These are phyloP conservation scores for Limnothrissa miodon DNA, from an alignment of 2,113 vertebrate genomes.

Conservation along the genomic window DNA sequence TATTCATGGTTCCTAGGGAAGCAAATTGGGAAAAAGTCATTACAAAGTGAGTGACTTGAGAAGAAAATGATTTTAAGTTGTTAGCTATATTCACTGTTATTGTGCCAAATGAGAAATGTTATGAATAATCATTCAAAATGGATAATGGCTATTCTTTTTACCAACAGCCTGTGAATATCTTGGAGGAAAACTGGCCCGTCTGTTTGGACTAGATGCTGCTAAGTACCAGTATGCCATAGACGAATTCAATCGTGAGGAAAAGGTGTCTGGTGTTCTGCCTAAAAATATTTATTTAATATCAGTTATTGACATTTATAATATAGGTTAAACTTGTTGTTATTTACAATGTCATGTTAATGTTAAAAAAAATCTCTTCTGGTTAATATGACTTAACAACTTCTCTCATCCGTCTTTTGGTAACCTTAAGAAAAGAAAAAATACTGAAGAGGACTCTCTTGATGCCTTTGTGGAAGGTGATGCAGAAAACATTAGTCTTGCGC, in stretches of 20 bases:
- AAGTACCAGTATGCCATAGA: conserved; percentile 74
- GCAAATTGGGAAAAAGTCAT: conserved; percentile 57
- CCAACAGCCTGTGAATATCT: conserved; percentile 73
- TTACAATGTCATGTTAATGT: too few relatives aligned
- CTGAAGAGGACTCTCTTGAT: conserved; percentile 26
- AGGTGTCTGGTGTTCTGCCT: too few relatives aligned
- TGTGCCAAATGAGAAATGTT: not conserved
- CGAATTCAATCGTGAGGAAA: conserved; percentile 50
- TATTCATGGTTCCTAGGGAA: conserved; percentile 52
- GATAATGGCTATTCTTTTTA: conserved; percentile 8
- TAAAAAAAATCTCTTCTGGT: not conserved
- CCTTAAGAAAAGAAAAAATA: conserved; percentile 10
- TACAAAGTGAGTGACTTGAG: conserved; percentile 60
- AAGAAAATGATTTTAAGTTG: not conserved
- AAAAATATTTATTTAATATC: too few relatives aligned
- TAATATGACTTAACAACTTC: not conserved
- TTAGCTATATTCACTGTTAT: not conserved
- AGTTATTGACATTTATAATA: too few relatives aligned
- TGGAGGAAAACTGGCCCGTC: conserved; percentile 62
- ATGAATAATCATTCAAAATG: not conserved
- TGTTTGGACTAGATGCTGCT: conserved; percentile 68
- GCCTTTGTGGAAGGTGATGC: not conserved
- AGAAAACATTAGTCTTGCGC: conserved; percentile 50
- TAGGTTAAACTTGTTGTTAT: too few relatives aligned
- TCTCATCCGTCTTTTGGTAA: not conserved